Evolutionary conservation across 2,888 invertebrate genomes (phyloP), one percentile per base, ranked within the genome.

Genomic region (Apomyelois bistriatella): DNA sequence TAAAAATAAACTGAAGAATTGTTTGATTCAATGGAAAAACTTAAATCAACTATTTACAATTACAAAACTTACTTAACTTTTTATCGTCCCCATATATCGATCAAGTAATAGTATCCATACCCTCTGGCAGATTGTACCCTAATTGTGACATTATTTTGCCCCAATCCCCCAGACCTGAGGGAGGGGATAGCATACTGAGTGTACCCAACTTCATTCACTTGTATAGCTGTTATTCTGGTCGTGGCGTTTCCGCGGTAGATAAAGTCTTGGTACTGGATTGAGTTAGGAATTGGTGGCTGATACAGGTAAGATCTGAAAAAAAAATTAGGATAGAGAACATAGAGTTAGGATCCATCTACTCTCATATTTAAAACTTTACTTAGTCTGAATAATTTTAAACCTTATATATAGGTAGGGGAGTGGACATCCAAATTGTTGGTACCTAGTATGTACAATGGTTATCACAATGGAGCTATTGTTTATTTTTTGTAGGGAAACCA

Each of bases 201-300:
- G 35, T 59, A 63, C 0, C 87, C 86, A 0, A 81, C 65, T 58
- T 87, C 85, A 0, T 54, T 58, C 0, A 79, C 87, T 3, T 64
- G 70, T 1, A 88, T 61, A 0, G 78, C 73, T 0, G 76, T 62
- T 42, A 88, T 75, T 5, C 74, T 62, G 0, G 73, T 84, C 0
- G 66, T 67, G 1, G 16, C 7, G 52, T 76, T 79, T 1, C 82
- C 86, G 0, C 74, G 73, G 65, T 73, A 87, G 0, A 65, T 52
- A 8, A 81, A 63, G 58, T 88, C 84, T 61, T 86, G 79, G 42
- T 67, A 74, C 52, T 87, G 87, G 0, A 82, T 58, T 0, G 76
- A 52, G 57, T 83, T 83, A 0, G 58, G 9, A 0, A 75, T 56
- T 0, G 77, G 58, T 2, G 61, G 53, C 12, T 70, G 74, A 57